phyloP scores from a whole-genome alignment of 2,797 vertebrate genomes.

The Lophius americanus region DNA sequence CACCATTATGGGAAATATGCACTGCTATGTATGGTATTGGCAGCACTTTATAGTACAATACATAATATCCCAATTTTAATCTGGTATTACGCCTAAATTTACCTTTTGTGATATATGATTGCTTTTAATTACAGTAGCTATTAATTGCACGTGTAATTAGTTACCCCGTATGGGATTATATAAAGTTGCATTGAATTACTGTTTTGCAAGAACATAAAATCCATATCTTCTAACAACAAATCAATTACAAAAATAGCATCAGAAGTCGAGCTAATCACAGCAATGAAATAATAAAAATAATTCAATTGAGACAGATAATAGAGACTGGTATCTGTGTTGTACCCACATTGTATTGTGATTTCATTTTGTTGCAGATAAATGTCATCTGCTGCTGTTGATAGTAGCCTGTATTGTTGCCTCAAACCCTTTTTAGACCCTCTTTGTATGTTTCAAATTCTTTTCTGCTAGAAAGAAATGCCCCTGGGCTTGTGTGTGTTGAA shows the following conservation, averaged over 20 bases:
- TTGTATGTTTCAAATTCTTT: constrained; percentile 62
- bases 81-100: neutral
- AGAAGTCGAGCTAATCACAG: too few species aligned
- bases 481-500: constrained; percentile 51
- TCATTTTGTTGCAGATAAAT: constrained; percentile 39
- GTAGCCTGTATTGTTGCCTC: constrained; percentile 34
- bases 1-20: neutral
- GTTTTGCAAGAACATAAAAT: neutral
- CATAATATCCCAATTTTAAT: neutral
- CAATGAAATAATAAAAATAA: constrained; percentile 2
- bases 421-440: constrained; percentile 41
- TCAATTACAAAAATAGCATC: neutral
- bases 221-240: constrained; percentile 12
- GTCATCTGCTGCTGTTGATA: constrained; percentile 43
- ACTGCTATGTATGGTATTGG: neutral
- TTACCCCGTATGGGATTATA: neutral
- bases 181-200: neutral
- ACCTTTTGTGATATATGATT: neutral
- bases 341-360: constrained; percentile 26
- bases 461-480: constrained; percentile 55
- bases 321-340: constrained; percentile 2
- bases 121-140: neutral
- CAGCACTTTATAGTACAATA: neutral
- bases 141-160: neutral
- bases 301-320: neutral